Percentiles rank a stretch among this genome's conserved stretches.
phyloP scores from a whole-genome alignment of 1,140 invertebrate species.

The Drosophila triauraria region DNA sequence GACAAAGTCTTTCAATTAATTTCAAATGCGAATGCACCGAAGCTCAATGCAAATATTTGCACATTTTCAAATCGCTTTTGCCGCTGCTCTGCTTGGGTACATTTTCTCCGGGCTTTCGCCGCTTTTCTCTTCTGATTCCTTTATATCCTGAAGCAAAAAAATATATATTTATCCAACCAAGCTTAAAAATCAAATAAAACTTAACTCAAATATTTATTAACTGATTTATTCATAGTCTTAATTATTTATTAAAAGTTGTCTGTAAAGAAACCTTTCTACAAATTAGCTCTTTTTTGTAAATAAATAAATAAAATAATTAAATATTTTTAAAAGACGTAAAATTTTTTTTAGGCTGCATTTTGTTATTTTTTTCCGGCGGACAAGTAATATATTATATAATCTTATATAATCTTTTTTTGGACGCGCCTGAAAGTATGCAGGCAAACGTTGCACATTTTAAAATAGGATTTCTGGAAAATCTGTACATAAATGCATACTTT shows the following conservation, averaged over 20 bases:
- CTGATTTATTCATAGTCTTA: too few species aligned
- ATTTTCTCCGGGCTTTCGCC: too few species aligned
- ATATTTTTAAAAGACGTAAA: too few species aligned
- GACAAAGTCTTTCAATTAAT: conserved; percentile 60
- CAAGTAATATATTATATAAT: too few species aligned
- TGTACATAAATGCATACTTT: too few species aligned
- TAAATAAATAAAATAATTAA: too few species aligned
- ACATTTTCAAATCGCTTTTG: conserved; percentile 57
- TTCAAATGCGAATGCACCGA: conserved; percentile 56
- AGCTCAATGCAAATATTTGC: conserved; percentile 60
- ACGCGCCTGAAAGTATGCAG: too few species aligned
- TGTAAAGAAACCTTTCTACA: neutral
- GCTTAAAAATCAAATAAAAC: neutral
- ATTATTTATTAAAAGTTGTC: neutral
- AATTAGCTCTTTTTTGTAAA: neutral
- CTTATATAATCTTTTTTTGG: too few species aligned
- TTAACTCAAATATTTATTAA: neutral
- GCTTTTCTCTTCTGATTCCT: neutral
- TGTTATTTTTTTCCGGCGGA: too few species aligned
- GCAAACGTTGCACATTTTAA: too few species aligned
- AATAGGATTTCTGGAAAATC: too few species aligned
- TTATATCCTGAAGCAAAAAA: neutral
- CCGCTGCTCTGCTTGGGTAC: conserved; percentile 7
- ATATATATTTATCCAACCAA: neutral
- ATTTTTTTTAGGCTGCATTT: neutral